Evolutionary conservation across 2,113 vertebrate species (phyloP).

Genomic region (Columbina picui): DNA sequence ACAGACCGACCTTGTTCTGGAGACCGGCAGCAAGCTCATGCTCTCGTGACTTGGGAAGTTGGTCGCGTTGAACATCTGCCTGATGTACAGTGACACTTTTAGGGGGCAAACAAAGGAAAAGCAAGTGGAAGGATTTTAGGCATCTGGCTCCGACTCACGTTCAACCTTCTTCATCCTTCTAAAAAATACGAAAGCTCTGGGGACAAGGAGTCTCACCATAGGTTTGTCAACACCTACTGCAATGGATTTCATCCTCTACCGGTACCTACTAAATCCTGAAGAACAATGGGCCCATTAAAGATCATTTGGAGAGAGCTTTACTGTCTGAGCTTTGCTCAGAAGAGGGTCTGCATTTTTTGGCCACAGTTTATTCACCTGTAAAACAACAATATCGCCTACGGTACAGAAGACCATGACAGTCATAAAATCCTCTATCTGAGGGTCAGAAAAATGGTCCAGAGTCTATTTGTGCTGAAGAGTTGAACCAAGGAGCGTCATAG

Average conservation of each 20-base stretch:
- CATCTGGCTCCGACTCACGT: accelerated
- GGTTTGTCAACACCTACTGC: not conserved
- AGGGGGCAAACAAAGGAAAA: not conserved
- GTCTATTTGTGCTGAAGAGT: not conserved
- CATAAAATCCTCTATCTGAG: not conserved
- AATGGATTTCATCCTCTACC: not conserved
- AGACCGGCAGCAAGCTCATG: accelerated
- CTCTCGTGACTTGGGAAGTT: not conserved
- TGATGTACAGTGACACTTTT: not conserved
- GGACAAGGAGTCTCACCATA: not conserved
- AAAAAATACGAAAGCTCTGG: not conserved
- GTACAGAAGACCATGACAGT: not conserved
- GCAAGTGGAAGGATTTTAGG: not conserved
- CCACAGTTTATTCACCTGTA: not conserved
- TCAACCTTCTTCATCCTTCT: not conserved
- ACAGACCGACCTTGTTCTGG: not conserved
- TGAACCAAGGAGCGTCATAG: not conserved
- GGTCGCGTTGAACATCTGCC: not conserved
- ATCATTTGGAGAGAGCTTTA: not conserved
- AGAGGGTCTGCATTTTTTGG: not conserved
- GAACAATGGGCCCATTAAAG: not conserved
- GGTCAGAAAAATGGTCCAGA: not conserved
- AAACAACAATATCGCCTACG: not conserved
- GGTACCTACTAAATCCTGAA: not conserved
- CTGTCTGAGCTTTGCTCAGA: not conserved